Evolutionary conservation across 2,888 invertebrate genomes (phyloP), one percentile per base, ranked within the genome.

Genomic region (Argynnis bischoffii): DNA sequence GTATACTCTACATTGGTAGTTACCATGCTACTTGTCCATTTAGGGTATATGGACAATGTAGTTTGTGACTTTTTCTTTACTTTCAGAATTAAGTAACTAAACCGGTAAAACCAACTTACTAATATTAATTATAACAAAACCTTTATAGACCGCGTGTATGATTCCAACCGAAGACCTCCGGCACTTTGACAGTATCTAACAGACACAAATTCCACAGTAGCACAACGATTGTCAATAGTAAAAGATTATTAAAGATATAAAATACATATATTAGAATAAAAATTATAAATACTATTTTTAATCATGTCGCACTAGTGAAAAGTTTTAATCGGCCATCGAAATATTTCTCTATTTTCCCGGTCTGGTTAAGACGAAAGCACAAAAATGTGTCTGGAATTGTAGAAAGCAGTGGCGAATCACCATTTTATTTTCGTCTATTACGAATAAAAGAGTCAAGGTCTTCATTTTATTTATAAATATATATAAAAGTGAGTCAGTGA

Each of bases 281-380:
- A 59, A 47, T n/a, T 21, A 47, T 31, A 59, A 59, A 47, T n/a
- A 26, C 47, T 21, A n/a, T 47, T 47, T 48, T 48, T 13, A 4
- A 26, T 47, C 8, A 57, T 4, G 11, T 26, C 13, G 13, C 46
- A 21, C 26, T 11, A 59, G 16, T 8, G 5, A 13, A 26, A 59
- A n/a, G 26, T 48, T 48, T 26, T 5, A n/a, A 48, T 59, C 1
- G 31, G 6, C 48, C 16, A 48, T n/a, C 11, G n/a, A 59, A 47
- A 13, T 48, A 14, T 57, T 59, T 59, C 14, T n/a, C n/a, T 16
- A 57, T 59, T 48, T 48, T 59, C 48, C 26, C 59, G 59, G 47
- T 59, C 59, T n/a, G 59, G 15, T 59, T 59, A 48, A 59, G 59
- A 59, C 59, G 26, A 59, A 59, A 59, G n/a, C n/a, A 59, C 21